Evolutionary conservation across 2,797 vertebrate genomes (phyloP), one percentile per base, ranked within the genome.

Genomic region (Carcharodon carcharias): DNA sequence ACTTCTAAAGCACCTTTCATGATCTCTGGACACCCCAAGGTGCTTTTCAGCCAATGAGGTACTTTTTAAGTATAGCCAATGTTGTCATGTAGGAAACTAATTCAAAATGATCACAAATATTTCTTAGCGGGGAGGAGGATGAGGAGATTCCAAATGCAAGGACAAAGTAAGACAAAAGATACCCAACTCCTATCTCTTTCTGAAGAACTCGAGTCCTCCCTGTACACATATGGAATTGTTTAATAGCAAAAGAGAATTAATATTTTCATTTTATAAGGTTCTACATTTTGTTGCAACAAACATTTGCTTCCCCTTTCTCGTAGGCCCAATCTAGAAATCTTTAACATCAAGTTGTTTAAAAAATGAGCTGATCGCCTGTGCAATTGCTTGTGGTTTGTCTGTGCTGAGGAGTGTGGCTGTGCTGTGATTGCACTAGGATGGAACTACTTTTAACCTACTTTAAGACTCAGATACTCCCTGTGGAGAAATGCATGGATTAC

Each of bases 81-180:
- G 26, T 71, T 73, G 31, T 35, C 35, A 35, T 23, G 40, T 85
- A 85, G 80, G 40, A 23, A 85, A 85, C 4, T 16, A 82, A 56
- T 61, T 85, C 96, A 88, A 96, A 96, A 96, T 87, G 45, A 56
- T 14, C 61, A 96, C 6, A 96, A 26, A 40, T 40, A 82, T 18
- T 56, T 40, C 31, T 85, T 67, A 1, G 14, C 1, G 35, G 14
- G 1, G 2, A 63, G 56, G 35, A 5, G 31, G 56, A 45, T 82
- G 77, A 82, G 40, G n/a, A 82, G 77, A 21, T 45, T 82, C 77
- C 0, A 82, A 40, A 67, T 67, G 28, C 16, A 89, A 58, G 56
- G 4, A 54, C 16, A 87, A 7, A 80, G 35, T 71, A 31, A 87
- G 61, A 96, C 63, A 28, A 63, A 56, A 54, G 85, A 4, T 7